phyloP scores from a whole-genome alignment of 2,888 invertebrate genomes.

The Harpalus rubripes region DNA sequence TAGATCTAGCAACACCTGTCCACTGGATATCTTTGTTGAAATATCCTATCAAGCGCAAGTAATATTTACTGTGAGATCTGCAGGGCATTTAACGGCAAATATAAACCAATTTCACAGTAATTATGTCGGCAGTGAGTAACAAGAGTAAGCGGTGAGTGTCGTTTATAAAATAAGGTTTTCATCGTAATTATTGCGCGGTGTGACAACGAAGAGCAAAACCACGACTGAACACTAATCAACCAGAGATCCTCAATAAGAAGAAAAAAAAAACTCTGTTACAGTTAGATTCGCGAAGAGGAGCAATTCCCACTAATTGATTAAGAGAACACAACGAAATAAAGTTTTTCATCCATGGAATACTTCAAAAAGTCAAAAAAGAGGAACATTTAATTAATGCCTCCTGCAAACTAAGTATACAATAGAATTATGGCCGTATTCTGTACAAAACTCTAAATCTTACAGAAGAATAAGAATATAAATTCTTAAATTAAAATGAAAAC shows the following conservation, averaged over 20 bases:
- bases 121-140: constrained; percentile 49
- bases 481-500: no score
- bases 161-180: constrained; percentile 56
- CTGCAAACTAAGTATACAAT: no score
- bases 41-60: constrained; percentile 12
- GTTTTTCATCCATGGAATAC: no score
- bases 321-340: not conserved
- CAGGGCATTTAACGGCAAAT: constrained; percentile 51
- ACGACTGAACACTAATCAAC: constrained; percentile 20
- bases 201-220: constrained; percentile 37
- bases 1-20: constrained; percentile 11
- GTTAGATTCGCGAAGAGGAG: not conserved
- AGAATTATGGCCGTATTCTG: no score
- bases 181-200: constrained; percentile 52
- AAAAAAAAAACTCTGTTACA: constrained; percentile 12
- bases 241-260: constrained; percentile 33
- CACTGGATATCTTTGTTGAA: constrained; percentile 48
- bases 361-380: no score
- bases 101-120: constrained; percentile 54
- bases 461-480: no score
- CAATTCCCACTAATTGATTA: constrained; percentile 1
- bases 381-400: no score
- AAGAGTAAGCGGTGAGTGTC: constrained; percentile 32
- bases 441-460: no score
- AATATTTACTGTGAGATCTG: constrained; percentile 13